Base-by-base conservation (phyloP, 2,888 invertebrate genomes). In the Dione juno region DNA sequence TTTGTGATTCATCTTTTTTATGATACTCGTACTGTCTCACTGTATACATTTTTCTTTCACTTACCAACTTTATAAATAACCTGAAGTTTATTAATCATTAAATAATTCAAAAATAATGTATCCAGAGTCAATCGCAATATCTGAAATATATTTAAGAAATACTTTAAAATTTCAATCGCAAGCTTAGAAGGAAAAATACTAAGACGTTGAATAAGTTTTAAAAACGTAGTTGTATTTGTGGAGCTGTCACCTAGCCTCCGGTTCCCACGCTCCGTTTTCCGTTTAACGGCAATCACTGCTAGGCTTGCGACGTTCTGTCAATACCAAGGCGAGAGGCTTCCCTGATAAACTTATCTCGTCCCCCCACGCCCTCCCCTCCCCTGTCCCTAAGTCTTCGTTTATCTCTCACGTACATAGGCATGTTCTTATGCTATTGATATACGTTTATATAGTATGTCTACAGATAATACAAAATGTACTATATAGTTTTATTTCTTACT, bases 291-390 rank as follows among this genome's bases (percentile, higher is more conserved):
- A 93, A 92, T 92, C 91, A 92, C 88, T 86, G 85, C 85, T 87
- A 83, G 82, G 85, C 87, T 84, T 86, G 88, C 92, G 90, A 88
- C 87, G 91, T 86, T 90, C 88, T 90, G 92, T 92, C 92, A 92
- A 92, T 92, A 92, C 87, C 85, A 85, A 88, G 88, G 87, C 90
- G 90, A 92, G 89, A 90, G 91, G 90, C 90, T 90, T 89, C 87
- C 84, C 88, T 91, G 92, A 92, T 92, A 92, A 92, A 92, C 90
- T 92, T 92, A 92, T 92, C 90, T 89, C 81, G 77, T 58, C 77
- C 81, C 77, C 75, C 78, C 78, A 77, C 77, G 77, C 68, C 74
- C 73, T 68, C 75, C 73, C 75, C 77, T 82, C 84, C 82, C 72
- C 74, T 77, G 77, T 82, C 83, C 82, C 81, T 83, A 81, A 84